Evolutionary conservation across 2,888 invertebrate species (phyloP), one percentile per base, ranked within the genome.

Genomic region (Oscheius myriophilus): DNA sequence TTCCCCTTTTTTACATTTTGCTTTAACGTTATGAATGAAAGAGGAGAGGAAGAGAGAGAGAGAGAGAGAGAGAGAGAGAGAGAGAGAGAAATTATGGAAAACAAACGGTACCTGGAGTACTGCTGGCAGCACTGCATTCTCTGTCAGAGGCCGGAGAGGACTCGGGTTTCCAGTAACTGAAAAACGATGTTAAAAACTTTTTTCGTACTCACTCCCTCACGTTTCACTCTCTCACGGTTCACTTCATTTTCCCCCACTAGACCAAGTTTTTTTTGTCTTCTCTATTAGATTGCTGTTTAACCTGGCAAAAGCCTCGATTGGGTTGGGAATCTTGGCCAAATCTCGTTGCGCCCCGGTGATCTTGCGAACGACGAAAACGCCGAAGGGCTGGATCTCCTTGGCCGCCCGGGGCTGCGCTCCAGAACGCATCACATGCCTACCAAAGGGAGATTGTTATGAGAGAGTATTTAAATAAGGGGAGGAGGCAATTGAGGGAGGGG

Each of bases 101-200:
- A 25, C 12, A 54, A 33, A 33, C 26, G 7, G 1, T 21, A 61
- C 61, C 61, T 23, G 61, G 61, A n/a, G 63, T 41, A 26, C 42
- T 53, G 53, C 65, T 65, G 26, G 65, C 18, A 0, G 51, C 46
- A 11, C 42, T 43, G 45, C 51, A 57, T 55, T 65, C 65, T 21
- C 65, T 23, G 26, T 65, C 65, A 18, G 77, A 69, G n/a, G 71
- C 33, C 9, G 53, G 52, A 7, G 69, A 64, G 16, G 63, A 53
- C 43, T 80, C 78, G 23, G 81, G 79, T 64, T 79, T 79, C 81
- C 81, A 81, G 61, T 81, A 81, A 62, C 81, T 81, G 76, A 65
- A 78, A 71, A 74, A 73, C 0, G 14, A n/a, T n/a, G n/a, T 55
- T 18, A 4, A 53, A n/a, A 14, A n/a, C 33, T 33, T 33, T 33